Conservation (phyloP, 2,113 vertebrate genomes). For the Brienomyrus longianalis region DNA sequence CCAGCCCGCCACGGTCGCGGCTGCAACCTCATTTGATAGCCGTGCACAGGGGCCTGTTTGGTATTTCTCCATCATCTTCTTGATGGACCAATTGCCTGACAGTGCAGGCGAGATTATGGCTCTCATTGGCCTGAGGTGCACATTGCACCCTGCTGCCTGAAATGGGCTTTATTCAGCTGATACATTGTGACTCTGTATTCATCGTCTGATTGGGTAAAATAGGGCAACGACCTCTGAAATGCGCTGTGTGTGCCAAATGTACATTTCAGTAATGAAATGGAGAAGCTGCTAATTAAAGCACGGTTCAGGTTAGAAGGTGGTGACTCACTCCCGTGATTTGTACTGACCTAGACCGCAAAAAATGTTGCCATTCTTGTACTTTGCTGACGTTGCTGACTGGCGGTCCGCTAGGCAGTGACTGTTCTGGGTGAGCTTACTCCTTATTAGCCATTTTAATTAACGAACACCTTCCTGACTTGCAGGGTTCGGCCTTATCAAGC, state of each 20-base stretch:
- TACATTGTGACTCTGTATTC: neutral
- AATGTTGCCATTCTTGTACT: neutral
- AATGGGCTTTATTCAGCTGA: neutral
- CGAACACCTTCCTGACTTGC: constrained; percentile 31
- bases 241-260: neutral
- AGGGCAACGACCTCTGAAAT: neutral
- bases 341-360: neutral
- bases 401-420: neutral
- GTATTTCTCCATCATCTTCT: neutral
- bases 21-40: neutral
- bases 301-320: neutral
- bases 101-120: neutral
- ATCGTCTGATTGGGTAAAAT: neutral
- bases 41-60: neutral
- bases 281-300: neutral
- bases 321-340: neutral
- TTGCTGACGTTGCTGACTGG: neutral
- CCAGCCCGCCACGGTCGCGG: neutral
- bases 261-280: neutral
- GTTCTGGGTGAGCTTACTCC: neutral
- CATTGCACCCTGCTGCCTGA: neutral
- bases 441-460: neutral
- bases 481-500: constrained; percentile 94
- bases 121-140: neutral
- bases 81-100: neutral